Evolutionary conservation across 2,797 vertebrate species (phyloP).

Genomic region (Macrochelys suwanniensis): DNA sequence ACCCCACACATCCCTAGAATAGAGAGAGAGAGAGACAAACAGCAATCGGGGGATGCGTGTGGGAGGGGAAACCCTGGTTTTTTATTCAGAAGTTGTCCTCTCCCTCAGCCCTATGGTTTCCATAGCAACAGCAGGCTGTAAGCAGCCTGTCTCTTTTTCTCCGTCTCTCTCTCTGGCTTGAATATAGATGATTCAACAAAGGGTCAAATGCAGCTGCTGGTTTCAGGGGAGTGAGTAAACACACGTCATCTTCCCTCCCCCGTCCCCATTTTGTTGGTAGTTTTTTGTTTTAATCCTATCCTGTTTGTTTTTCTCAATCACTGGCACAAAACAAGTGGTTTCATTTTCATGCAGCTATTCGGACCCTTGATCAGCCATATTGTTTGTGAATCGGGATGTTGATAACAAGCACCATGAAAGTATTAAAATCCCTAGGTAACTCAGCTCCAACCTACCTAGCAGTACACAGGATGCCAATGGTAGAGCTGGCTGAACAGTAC

Average conservation of each 20-base stretch:
- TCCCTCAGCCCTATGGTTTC: constrained; percentile 76
- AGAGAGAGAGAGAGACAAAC: background rate
- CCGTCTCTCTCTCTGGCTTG: constrained; percentile 23
- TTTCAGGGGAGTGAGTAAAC: constrained; percentile 44
- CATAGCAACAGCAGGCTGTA: constrained; percentile 79
- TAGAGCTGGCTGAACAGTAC: background rate
- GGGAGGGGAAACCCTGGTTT: constrained; percentile 57
- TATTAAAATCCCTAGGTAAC: background rate
- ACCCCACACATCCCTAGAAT: background rate
- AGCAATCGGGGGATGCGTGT: background rate
- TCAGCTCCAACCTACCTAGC: background rate
- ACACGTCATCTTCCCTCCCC: background rate
- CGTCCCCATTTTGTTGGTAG: background rate
- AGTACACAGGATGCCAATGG: rapidly evolving
- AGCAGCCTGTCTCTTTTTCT: constrained; percentile 54
- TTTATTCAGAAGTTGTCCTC: constrained; percentile 74
- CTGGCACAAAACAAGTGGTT: background rate
- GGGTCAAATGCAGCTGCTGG: constrained; percentile 59
- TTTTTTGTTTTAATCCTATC: background rate
- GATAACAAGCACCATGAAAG: background rate
- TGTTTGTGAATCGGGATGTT: rapidly evolving
- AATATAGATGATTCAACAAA: constrained; percentile 49
- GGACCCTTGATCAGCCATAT: background rate
- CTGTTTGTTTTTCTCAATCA: background rate
- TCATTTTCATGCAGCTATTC: background rate